Percentiles rank a stretch among this genome's conserved stretches.
phyloP scores from a whole-genome alignment of 2,797 vertebrate genomes.

The Octomys mimax region DNA sequence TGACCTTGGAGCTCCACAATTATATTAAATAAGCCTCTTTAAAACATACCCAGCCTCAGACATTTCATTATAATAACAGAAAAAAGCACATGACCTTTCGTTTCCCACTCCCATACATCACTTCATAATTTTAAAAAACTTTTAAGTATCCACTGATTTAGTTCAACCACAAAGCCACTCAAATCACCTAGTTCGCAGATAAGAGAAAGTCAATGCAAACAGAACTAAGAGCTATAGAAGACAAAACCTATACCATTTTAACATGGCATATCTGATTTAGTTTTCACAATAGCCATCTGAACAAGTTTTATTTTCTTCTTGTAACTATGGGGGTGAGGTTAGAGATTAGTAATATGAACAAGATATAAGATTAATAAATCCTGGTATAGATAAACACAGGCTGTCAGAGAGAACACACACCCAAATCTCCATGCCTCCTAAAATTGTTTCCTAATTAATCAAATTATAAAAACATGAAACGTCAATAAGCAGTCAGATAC shows the following conservation, averaged over 20 bases:
- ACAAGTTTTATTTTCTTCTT: neutral
- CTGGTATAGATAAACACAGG: neutral
- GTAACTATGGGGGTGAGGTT: neutral
- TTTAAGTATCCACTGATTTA: neutral
- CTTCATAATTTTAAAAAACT: neutral
- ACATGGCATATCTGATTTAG: neutral
- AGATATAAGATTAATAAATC: neutral
- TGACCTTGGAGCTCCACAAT: neutral
- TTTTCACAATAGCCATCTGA: neutral
- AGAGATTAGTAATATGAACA: neutral
- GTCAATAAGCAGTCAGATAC: neutral
- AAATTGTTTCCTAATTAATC: conserved; percentile 18
- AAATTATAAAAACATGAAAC: conserved; percentile 8
- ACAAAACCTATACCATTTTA: conserved; percentile 1
- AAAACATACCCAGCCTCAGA: neutral
- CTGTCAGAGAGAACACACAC: neutral
- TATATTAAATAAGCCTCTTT: neutral
- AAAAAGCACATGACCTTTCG: neutral
- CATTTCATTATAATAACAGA: neutral
- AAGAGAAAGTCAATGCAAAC: conserved; percentile 17
- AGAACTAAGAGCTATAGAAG: neutral
- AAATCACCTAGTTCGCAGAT: conserved; percentile 1
- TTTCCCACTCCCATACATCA: conserved; percentile 4
- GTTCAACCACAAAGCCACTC: neutral
- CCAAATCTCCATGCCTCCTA: neutral